These are phyloP conservation scores for Caenorhabditis sp. DNA, from an alignment of 2,888 invertebrate species.

Conservation along the genomic window DNA sequence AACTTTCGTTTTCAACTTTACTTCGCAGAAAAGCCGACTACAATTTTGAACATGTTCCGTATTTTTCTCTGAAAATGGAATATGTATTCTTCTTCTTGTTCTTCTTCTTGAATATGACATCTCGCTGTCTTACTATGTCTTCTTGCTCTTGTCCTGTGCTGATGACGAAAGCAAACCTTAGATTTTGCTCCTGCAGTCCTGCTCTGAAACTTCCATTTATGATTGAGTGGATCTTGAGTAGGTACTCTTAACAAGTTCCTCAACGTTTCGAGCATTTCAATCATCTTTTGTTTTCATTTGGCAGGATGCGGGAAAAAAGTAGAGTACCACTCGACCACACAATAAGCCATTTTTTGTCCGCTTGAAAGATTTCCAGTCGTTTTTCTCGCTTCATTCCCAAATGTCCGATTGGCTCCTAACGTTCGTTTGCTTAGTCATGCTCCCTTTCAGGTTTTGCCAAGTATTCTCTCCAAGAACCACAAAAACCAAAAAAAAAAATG, in stretches of 20 bases:
- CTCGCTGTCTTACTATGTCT: background rate
- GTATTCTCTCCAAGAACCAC: too few relatives aligned
- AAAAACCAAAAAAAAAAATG: too few relatives aligned
- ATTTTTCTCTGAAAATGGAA: conserved; percentile 1
- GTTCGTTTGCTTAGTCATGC: too few relatives aligned
- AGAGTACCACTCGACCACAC: conserved; percentile 62
- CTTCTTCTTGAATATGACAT: conserved; percentile 4
- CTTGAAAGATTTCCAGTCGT: conserved; percentile 47
- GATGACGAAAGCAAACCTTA: conserved; percentile 9
- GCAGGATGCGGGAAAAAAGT: conserved; percentile 39
- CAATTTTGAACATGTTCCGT: background rate
- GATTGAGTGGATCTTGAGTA: conserved; percentile 60
- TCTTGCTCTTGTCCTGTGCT: conserved; percentile 9
- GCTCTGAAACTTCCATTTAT: conserved; percentile 40
- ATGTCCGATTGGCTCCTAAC: conserved; percentile 15
- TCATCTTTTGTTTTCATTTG: conserved; percentile 40
- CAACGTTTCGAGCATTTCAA: conserved; percentile 57
- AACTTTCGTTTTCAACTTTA: background rate
- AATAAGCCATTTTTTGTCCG: conserved; percentile 55
- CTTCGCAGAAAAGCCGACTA: background rate
- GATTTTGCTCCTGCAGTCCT: background rate
- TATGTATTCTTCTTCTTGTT: too few relatives aligned
- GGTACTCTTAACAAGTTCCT: conserved; percentile 52
- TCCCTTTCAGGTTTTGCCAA: too few relatives aligned
- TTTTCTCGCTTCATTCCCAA: conserved; percentile 20